These are phyloP conservation scores for Megamerina dolium DNA, from an alignment of 2,888 invertebrate genomes.

Conservation along the genomic window DNA sequence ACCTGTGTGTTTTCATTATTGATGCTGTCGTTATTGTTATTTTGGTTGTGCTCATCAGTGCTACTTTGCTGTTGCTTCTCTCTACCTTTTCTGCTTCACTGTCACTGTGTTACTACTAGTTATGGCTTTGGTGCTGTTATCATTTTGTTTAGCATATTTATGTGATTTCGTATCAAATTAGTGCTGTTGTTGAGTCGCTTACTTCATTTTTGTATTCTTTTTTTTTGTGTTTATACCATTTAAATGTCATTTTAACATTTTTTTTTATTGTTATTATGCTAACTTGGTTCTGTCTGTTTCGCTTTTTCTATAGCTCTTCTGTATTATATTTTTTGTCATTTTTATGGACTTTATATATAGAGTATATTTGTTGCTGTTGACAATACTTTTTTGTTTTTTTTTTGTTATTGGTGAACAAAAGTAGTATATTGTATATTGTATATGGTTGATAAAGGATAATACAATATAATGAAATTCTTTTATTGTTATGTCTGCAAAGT, in stretches of 20 bases:
- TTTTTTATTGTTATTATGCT: background rate
- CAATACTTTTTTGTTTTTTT: background rate
- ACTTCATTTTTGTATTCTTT: too few species aligned
- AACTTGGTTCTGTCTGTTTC: background rate
- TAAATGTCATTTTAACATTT: slow-evolving; percentile 6
- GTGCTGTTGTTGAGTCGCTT: too few species aligned
- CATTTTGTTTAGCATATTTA: slow-evolving; percentile 7
- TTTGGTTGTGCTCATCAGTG: background rate
- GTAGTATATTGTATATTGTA: background rate
- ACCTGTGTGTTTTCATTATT: background rate
- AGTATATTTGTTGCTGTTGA: too few species aligned
- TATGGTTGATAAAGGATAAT: background rate
- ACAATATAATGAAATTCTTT: background rate
- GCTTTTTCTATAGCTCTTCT: background rate
- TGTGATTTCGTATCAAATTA: slow-evolving; percentile 4
- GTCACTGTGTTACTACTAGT: too few species aligned
- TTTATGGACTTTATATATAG: background rate
- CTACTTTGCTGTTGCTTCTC: too few species aligned
- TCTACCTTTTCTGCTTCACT: too few species aligned
- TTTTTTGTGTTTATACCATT: background rate
- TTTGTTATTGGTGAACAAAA: background rate
- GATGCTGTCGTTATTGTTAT: background rate
- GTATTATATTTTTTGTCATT: background rate
- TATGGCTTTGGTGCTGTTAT: too few species aligned
- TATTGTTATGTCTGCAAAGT: slow-evolving; percentile 22